phyloP scores from a whole-genome alignment of 1,140 invertebrate species.

The Schlechtendalia chinensis region DNA sequence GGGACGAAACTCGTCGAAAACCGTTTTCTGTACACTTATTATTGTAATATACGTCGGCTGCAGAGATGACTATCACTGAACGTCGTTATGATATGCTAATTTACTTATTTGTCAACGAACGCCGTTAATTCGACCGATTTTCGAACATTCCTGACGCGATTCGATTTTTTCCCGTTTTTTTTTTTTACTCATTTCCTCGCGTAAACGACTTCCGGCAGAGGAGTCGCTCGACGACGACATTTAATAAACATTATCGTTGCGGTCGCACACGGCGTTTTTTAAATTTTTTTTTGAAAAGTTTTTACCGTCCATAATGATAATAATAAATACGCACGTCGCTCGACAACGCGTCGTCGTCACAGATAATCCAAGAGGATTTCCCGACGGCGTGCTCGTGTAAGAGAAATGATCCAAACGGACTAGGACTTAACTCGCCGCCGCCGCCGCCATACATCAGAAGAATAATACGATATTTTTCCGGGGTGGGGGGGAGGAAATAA shows the following conservation, averaged over 20 bases:
- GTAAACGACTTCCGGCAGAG: conserved; percentile 20
- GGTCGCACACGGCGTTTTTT: not conserved
- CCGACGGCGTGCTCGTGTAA: not conserved
- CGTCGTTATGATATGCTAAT: not conserved
- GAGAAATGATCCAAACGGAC: not conserved
- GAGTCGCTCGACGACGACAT: not conserved
- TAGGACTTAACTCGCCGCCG: too few species aligned
- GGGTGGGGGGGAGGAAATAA: too few species aligned
- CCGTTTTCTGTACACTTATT: too few species aligned
- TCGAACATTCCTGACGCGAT: not conserved
- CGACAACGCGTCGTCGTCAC: not conserved
- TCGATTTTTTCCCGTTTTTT: conserved; percentile 24
- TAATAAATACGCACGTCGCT: not conserved
- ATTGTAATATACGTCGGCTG: too few species aligned
- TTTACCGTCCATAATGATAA: not conserved
- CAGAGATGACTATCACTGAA: not conserved
- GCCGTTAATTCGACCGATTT: not conserved
- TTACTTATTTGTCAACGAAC: not conserved
- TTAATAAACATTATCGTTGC: conserved; percentile 1
- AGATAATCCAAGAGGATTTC: not conserved
- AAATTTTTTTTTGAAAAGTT: too few species aligned
- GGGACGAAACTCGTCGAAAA: too few species aligned
- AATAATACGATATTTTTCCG: not conserved
- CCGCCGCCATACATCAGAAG: too few species aligned
- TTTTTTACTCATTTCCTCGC: not conserved